phyloP scores from a whole-genome alignment of 2,113 vertebrate species.

The Cebus imitator region DNA sequence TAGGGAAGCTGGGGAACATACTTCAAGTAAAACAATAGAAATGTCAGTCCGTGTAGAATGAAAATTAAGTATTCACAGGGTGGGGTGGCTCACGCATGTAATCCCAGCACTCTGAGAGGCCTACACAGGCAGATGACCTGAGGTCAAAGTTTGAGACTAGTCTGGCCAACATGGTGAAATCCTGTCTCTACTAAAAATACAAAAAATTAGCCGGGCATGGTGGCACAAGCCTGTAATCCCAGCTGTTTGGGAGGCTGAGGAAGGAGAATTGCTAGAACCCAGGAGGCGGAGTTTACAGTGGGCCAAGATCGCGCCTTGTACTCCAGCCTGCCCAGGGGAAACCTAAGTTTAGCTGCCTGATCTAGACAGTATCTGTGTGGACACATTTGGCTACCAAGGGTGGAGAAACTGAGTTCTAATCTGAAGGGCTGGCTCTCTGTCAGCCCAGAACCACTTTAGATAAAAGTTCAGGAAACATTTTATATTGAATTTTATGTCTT shows the following conservation, averaged over 20 bases:
- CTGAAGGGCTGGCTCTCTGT: neutral
- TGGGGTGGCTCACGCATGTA: too few species aligned
- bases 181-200: too few species aligned
- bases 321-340: neutral
- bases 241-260: too few species aligned
- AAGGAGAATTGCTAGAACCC: too few species aligned
- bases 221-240: too few species aligned
- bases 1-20: neutral
- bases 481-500: neutral
- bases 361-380: neutral
- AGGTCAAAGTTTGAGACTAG: too few species aligned
- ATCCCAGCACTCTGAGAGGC: too few species aligned
- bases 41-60: neutral
- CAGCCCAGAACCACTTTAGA: neutral
- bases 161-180: too few species aligned
- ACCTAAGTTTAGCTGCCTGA: neutral
- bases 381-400: fast-evolving
- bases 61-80: neutral
- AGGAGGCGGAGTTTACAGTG: too few species aligned
- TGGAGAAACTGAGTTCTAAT: neutral
- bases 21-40: neutral
- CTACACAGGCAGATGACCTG: too few species aligned
- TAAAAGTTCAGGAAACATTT: neutral
- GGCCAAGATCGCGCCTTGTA: too few species aligned
- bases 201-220: too few species aligned